phyloP scores from a whole-genome alignment of 1,140 invertebrate genomes.

The Himalopsyche phryganea region DNA sequence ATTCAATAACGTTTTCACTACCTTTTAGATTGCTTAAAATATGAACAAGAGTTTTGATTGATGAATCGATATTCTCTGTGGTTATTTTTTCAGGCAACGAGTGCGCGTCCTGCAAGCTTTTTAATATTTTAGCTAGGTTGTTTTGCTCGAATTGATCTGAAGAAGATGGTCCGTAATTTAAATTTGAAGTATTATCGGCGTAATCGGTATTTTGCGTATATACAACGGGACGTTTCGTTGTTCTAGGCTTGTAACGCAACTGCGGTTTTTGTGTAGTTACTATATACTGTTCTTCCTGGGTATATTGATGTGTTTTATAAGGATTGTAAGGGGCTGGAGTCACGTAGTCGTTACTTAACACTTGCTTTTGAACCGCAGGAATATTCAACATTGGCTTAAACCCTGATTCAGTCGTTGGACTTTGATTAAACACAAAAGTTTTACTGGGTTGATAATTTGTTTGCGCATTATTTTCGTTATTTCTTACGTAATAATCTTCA shows the following conservation, averaged over 20 bases:
- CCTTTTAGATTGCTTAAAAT: constrained; percentile 65
- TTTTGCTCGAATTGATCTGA: constrained; percentile 35
- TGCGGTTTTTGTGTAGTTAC: constrained; percentile 22
- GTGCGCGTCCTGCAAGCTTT: constrained; percentile 68
- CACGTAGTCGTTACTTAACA: constrained; percentile 2
- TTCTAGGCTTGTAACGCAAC: constrained; percentile 12
- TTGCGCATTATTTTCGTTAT: constrained; percentile 1
- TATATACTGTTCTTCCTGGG: constrained; percentile 7
- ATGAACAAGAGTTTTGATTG: constrained; percentile 69
- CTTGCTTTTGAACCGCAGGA: constrained; percentile 31
- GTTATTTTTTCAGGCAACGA: constrained; percentile 69
- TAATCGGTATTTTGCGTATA: constrained; percentile 9
- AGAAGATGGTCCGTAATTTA: constrained; percentile 28
- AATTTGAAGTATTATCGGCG: constrained; percentile 5
- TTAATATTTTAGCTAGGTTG: constrained; percentile 52
- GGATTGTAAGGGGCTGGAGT: constrained; percentile 7
- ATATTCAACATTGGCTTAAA: constrained; percentile 46
- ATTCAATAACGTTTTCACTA: constrained; percentile 42
- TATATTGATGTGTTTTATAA: background rate
- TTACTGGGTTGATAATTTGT: constrained; percentile 4
- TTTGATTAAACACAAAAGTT: constrained; percentile 24
- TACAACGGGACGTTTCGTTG: constrained; percentile 9
- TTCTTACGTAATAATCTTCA: constrained; percentile 2
- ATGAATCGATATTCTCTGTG: constrained; percentile 71
- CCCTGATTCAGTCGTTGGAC: constrained; percentile 42